Conservation (phyloP, 1,140 invertebrate species). For the Idris sp. region DNA sequence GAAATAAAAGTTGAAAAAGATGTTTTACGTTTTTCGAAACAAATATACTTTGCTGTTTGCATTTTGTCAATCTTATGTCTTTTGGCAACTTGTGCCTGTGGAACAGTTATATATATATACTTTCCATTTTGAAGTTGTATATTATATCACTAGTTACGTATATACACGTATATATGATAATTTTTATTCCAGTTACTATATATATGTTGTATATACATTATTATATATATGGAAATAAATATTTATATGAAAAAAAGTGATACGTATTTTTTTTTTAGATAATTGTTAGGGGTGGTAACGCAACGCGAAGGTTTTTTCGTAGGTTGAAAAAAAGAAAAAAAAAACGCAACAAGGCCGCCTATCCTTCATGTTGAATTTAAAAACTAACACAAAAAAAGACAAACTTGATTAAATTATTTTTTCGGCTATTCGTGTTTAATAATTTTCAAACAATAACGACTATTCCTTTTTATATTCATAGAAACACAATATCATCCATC, state of each 20-base stretch:
- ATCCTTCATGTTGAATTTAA: conserved; percentile 42
- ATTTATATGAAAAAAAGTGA: conserved; percentile 71
- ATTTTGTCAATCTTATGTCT: conserved; percentile 64
- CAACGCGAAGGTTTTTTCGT: conserved; percentile 69
- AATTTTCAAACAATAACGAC: conserved; percentile 63
- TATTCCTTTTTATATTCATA: conserved; percentile 64
- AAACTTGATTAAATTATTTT: too few species aligned
- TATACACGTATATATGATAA: conserved; percentile 35
- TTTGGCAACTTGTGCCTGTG: conserved; percentile 78
- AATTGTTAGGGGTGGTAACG: conserved; percentile 72
- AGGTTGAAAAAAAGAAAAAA: not conserved
- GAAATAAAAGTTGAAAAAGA: conserved; percentile 39
- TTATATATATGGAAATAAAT: conserved; percentile 72
- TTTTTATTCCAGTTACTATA: conserved; percentile 43
- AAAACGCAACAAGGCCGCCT: conserved; percentile 40
- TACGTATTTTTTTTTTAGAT: conserved; percentile 54
- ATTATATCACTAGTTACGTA: conserved; percentile 58
- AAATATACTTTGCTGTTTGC: conserved; percentile 60
- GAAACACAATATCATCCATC: conserved; percentile 72
- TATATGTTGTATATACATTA: conserved; percentile 54
- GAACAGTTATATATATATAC: conserved; percentile 70
- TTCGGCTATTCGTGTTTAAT: conserved; percentile 26
- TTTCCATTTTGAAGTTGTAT: conserved; percentile 61
- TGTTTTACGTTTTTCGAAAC: conserved; percentile 18
- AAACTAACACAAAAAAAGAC: too few species aligned